Evolutionary conservation across 2,113 vertebrate genomes (phyloP).

Genomic region (Aplodontia rufa): DNA sequence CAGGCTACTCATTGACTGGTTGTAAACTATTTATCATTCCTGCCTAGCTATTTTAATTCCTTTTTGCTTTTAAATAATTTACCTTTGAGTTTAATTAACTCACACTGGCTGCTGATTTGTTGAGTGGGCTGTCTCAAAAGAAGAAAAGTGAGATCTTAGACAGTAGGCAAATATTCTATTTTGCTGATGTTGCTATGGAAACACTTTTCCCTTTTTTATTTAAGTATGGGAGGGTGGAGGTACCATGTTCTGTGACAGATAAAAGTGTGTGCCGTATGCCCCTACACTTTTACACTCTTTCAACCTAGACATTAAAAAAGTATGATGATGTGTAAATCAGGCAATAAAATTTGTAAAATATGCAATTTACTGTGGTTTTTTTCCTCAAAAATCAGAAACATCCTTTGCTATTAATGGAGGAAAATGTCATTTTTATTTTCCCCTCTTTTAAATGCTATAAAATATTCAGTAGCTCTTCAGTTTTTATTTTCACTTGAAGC

Average conservation of each 20-base stretch:
- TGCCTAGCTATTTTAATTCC: background rate
- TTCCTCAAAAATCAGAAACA: background rate
- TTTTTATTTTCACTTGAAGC: constrained; percentile 13
- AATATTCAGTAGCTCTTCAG: background rate
- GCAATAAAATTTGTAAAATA: background rate
- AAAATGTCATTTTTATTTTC: background rate
- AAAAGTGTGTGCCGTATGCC: background rate
- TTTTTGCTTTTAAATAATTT: constrained; percentile 62
- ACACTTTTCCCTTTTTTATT: background rate
- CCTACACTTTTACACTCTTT: background rate
- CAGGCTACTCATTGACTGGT: background rate
- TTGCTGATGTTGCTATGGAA: constrained; percentile 64
- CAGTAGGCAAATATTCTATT: constrained; percentile 51
- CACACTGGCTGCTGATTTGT: constrained; percentile 26
- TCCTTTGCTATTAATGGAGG: background rate
- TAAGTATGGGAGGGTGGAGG: background rate
- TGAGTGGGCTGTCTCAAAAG: background rate
- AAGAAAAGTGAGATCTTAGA: background rate
- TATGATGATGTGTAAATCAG: background rate
- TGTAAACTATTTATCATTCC: constrained; percentile 34
- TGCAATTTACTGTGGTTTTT: background rate
- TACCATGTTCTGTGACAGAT: background rate
- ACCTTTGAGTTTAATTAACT: constrained; percentile 44
- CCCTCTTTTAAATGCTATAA: background rate
- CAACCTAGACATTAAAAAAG: background rate